Percentiles rank a stretch among this genome's conserved stretches.
Evolutionary conservation across 2,888 invertebrate genomes (phyloP).

Genomic region (Stenoptilia bipunctidactyla): DNA sequence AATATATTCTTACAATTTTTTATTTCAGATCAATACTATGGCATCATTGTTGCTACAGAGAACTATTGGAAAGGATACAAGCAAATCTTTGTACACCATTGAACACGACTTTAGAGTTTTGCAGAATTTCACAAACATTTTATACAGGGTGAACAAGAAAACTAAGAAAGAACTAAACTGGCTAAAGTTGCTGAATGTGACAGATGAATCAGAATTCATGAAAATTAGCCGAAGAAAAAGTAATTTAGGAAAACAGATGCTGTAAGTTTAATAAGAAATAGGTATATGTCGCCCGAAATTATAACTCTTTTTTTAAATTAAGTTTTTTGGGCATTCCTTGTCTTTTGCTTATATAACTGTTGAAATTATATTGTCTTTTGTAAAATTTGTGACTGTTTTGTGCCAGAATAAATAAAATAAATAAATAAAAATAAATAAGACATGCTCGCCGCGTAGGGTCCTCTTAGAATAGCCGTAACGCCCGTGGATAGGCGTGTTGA

Average conservation of each 20-base stretch:
- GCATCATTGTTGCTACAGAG: conserved; percentile 54
- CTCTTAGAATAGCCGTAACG: no score
- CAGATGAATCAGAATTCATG: conserved; percentile 34
- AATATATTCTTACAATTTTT: no score
- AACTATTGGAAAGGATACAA: conserved; percentile 51
- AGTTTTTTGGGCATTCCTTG: no score
- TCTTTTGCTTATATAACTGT: no score
- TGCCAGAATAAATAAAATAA: no score
- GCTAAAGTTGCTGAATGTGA: conserved; percentile 29
- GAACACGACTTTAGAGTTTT: conserved; percentile 42
- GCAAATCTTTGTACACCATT: conserved; percentile 40
- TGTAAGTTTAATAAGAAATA: conserved; percentile 47
- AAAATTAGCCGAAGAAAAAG: conserved; percentile 28
- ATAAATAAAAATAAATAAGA: no score
- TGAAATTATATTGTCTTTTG: no score
- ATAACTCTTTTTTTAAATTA: no score
- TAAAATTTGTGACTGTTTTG: no score
- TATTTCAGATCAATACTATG: conserved; percentile 52
- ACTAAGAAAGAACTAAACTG: conserved; percentile 24
- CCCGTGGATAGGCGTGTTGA: no score
- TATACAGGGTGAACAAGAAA: conserved; percentile 22
- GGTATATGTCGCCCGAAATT: no score
- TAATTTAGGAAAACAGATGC: conserved; percentile 41
- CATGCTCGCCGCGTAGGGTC: no score
- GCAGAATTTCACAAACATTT: conserved; percentile 33